Conservation (phyloP, 2,888 invertebrate genomes). For the Agrochola lota region DNA sequence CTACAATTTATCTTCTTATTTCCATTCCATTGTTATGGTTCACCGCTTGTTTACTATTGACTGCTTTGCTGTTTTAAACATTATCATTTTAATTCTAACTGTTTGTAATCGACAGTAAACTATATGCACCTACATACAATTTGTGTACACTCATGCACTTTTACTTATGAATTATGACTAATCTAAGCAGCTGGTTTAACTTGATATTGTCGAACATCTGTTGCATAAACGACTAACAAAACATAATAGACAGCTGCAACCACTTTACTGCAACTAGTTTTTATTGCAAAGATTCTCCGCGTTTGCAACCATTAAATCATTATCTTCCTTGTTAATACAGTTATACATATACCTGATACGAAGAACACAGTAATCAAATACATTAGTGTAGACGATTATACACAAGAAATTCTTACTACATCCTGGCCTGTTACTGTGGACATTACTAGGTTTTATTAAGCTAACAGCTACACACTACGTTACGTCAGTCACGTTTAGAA, state of each 20-base stretch:
- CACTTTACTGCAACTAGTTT: slow-evolving; percentile 62
- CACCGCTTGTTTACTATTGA: slow-evolving; percentile 59
- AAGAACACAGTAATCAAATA: slow-evolving; percentile 56
- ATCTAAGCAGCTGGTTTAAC: slow-evolving; percentile 68
- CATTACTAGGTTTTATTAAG: slow-evolving; percentile 36
- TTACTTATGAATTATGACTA: slow-evolving; percentile 49
- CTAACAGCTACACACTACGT: slow-evolving; percentile 30
- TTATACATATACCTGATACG: slow-evolving; percentile 46
- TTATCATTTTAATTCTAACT: slow-evolving; percentile 42
- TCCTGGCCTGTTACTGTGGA: slow-evolving; percentile 29
- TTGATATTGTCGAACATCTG: slow-evolving; percentile 65
- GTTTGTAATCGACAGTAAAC: slow-evolving; percentile 7
- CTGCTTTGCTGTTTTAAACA: slow-evolving; percentile 54
- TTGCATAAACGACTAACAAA: slow-evolving; percentile 66
- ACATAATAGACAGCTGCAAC: slow-evolving; percentile 72
- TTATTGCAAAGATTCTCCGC: slow-evolving; percentile 56
- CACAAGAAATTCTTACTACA: slow-evolving; percentile 52
- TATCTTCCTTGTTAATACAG: slow-evolving; percentile 47
- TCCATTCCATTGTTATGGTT: slow-evolving; percentile 55
- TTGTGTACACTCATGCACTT: slow-evolving; percentile 17
- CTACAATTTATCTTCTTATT: slow-evolving; percentile 36
- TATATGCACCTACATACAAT: not conserved
- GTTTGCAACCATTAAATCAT: slow-evolving; percentile 50
- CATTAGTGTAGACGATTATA: slow-evolving; percentile 44
- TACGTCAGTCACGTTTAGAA: slow-evolving; percentile 46